Base-by-base conservation (phyloP, 1,140 invertebrate genomes). In the Eubasilissa regina region DNA sequence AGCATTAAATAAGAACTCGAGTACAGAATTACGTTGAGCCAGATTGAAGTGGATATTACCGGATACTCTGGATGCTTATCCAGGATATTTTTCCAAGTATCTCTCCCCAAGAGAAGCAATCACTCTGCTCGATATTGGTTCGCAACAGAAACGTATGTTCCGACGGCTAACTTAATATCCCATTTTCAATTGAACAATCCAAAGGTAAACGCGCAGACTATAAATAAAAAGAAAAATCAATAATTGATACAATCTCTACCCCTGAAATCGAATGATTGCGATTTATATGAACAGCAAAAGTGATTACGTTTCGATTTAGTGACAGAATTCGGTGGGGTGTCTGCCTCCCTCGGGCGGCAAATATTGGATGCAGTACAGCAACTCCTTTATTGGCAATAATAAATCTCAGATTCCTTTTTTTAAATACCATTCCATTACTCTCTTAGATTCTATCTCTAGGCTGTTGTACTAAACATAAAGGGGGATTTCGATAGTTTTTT, bases 241-340 rank as follows among this genome's bases (percentile, higher is more conserved):
- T 78, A 53, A 81, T 81, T 74, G 77, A 78, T 70, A 78, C 74
- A 76, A 76, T 76, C 51, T 47, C 75, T 75, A 44, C 56, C 70
- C 60, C 72, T 35, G 45, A 15, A 48, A 44, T 64, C 17, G 58
- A 35, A 75, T 81, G 77, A 78, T 78, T 78, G 76, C 60, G 77
- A 81, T 81, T 81, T 78, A 68, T 62, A 45, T 73, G 64, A 81
- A 81, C 72, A 75, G 72, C 62, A 81, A 81, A 81, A 81, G 76
- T 76, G 80, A 81, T 81, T 81, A 81, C 80, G 48, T 81, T 80
- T 81, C 80, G 77, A 81, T 81, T 81, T 81, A 66, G 77, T 75
- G 60, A 55, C 74, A 79, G 60, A 25, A 55, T 62, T 75, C 62
- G 45, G 56, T 25, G 78, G 68, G 53, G 62, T 44, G 72, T 19